Percentiles rank a stretch among this genome's conserved stretches.
phyloP scores from a whole-genome alignment of 2,797 vertebrate genomes.

The Sylvilagus floridanus region DNA sequence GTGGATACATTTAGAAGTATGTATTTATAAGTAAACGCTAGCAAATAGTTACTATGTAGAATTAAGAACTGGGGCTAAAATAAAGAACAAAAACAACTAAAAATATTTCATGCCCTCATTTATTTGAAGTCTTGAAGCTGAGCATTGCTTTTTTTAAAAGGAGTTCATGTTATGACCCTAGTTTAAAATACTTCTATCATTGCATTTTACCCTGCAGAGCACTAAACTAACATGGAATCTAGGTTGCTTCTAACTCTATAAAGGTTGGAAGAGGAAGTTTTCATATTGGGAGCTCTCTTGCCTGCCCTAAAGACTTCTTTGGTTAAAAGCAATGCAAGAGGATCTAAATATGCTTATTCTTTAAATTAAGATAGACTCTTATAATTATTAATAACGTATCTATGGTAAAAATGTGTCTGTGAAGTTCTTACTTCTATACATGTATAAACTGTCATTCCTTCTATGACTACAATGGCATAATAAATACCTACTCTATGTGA shows the following conservation, averaged over 20 bases:
- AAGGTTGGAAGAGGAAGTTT: conserved; percentile 23
- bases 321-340: neutral
- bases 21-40: conserved; percentile 47
- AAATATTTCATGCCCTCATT: conserved; percentile 65
- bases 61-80: conserved; percentile 57
- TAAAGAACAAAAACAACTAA: conserved; percentile 60
- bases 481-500: neutral
- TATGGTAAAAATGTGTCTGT: neutral
- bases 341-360: conserved; percentile 5
- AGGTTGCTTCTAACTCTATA: conserved; percentile 65
- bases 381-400: neutral
- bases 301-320: neutral
- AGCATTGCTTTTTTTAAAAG: conserved; percentile 36
- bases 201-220: conserved; percentile 15
- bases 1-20: neutral
- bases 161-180: conserved; percentile 34
- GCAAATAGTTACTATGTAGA: conserved; percentile 15
- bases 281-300: neutral
- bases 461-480: neutral
- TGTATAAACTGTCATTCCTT: neutral
- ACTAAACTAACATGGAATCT: conserved; percentile 52
- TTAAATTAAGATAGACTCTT: conserved; percentile 22
- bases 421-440: neutral
- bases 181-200: conserved; percentile 63
- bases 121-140: conserved; percentile 45